Percentiles rank a stretch among this genome's conserved stretches.
phyloP scores from a whole-genome alignment of 2,888 invertebrate species.

The Falcaria lacertinaria region DNA sequence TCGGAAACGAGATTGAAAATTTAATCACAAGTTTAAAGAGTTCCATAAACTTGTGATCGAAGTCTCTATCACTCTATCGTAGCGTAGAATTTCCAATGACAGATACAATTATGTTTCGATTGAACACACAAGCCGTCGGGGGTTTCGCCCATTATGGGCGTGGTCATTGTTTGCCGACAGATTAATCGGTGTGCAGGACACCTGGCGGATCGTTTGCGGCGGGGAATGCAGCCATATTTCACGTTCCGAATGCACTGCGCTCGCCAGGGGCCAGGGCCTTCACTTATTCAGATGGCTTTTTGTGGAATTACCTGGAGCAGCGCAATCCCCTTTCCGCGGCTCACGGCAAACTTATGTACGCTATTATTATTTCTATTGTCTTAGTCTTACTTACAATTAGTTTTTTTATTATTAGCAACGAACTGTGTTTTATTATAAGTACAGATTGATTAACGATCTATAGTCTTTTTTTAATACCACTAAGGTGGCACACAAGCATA shows the following conservation, averaged over 20 bases:
- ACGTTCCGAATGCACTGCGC: too few relatives aligned
- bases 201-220: constrained; percentile 27
- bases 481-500: too few relatives aligned
- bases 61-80: constrained; percentile 10
- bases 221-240: constrained; percentile 30
- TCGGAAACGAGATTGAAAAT: neutral
- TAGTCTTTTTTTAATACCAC: too few relatives aligned
- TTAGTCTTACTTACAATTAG: neutral
- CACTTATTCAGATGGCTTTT: constrained; percentile 46
- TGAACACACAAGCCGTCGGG: constrained; percentile 17
- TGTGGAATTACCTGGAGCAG: constrained; percentile 31
- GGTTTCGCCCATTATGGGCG: constrained; percentile 18
- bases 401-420: too few relatives aligned
- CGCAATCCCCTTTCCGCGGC: constrained; percentile 11
- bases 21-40: neutral
- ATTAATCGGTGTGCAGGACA: constrained; percentile 47
- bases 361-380: neutral
- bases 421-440: too few relatives aligned
- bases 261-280: constrained; percentile 17
- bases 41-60: too few relatives aligned
- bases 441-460: too few relatives aligned
- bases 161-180: constrained; percentile 52
- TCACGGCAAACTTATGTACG: constrained; percentile 7
- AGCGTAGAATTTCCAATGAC: constrained; percentile 21
- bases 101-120: constrained; percentile 28